These are phyloP conservation scores for Cyclina sinensis DNA, from an alignment of 1,140 invertebrate species.

Conservation along the genomic window DNA sequence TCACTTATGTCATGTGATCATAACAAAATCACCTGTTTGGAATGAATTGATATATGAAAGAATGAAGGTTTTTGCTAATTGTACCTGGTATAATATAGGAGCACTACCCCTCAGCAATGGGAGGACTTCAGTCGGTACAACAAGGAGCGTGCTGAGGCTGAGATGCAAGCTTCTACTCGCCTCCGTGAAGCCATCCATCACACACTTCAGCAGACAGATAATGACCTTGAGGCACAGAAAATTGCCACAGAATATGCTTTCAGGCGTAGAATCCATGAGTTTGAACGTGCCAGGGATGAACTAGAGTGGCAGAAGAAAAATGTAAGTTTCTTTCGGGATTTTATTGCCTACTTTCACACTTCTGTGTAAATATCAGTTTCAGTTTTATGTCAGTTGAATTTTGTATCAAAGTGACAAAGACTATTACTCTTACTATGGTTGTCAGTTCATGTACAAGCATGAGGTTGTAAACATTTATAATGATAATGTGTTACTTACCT, in stretches of 20 bases:
- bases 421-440: too few relatives aligned
- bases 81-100: conserved; percentile 78
- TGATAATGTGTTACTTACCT: too few relatives aligned
- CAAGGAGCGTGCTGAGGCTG: conserved; percentile 92
- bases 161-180: conserved; percentile 91
- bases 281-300: conserved; percentile 93
- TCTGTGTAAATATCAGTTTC: too few relatives aligned
- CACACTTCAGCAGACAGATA: conserved; percentile 91
- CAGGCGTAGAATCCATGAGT: conserved; percentile 93
- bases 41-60: too few relatives aligned
- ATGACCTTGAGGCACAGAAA: conserved; percentile 92
- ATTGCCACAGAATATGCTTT: conserved; percentile 94
- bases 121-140: conserved; percentile 91
- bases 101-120: conserved; percentile 93
- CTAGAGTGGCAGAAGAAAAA: conserved; percentile 95
- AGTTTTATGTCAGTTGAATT: too few relatives aligned
- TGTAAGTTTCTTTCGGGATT: conserved; percentile 85
- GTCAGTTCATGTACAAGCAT: too few relatives aligned
- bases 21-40: too few relatives aligned
- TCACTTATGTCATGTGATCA: too few relatives aligned
- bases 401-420: too few relatives aligned
- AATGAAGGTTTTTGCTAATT: too few relatives aligned
- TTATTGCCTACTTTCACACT: background rate
- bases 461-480: too few relatives aligned
- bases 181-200: conserved; percentile 91